phyloP scores from a whole-genome alignment of 2,113 vertebrate genomes.

The Rhodinocichla rosea region DNA sequence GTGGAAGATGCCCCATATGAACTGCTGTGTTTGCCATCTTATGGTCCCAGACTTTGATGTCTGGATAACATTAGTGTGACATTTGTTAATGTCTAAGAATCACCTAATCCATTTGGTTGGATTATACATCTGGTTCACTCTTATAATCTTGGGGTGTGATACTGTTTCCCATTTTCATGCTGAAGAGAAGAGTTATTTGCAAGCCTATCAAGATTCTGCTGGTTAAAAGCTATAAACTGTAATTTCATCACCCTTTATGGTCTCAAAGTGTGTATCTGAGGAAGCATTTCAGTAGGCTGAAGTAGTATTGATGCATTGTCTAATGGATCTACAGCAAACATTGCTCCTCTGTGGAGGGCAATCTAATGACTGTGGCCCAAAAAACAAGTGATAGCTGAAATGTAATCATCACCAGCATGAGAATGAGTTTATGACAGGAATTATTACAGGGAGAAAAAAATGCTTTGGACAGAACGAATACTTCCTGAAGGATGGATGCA shows the following conservation, averaged over 20 bases:
- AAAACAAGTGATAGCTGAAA: not conserved
- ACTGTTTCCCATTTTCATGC: not conserved
- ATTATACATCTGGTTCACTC: not conserved
- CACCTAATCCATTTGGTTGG: not conserved
- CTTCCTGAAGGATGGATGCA: not conserved
- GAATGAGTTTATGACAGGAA: not conserved
- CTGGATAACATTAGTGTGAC: not conserved
- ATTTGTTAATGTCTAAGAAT: not conserved
- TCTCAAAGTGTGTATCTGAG: not conserved
- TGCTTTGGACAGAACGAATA: not conserved
- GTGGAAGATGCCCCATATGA: not conserved
- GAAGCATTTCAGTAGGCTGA: not conserved
- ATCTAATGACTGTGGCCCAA: not conserved
- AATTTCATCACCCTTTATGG: not conserved
- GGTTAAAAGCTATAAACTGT: not conserved
- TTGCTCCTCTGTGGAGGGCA: not conserved
- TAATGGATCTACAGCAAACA: not conserved
- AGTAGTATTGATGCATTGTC: not conserved
- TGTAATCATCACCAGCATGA: not conserved
- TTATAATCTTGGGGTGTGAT: not conserved
- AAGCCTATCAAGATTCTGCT: not conserved
- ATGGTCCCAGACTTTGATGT: not conserved
- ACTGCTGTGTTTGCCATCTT: not conserved
- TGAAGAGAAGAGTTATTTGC: not conserved
- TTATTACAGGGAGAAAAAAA: not conserved